Evolutionary conservation across 2,888 invertebrate species (phyloP).

Genomic region (Pinctada fucata): DNA sequence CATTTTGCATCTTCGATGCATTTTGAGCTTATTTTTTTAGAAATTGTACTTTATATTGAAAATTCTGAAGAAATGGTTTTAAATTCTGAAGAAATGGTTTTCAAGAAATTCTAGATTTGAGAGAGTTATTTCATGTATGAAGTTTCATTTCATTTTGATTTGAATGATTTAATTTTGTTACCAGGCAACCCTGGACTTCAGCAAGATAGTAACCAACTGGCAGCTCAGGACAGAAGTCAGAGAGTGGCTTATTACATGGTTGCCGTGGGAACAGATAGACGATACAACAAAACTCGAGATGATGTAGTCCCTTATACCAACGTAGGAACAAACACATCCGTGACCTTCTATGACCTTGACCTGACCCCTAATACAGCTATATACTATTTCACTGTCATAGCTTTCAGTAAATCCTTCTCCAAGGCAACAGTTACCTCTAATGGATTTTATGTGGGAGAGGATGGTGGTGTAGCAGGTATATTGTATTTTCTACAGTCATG

Average conservation of each 20-base stretch:
- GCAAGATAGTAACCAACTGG: constrained; percentile 20
- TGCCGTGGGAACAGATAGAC: constrained; percentile 60
- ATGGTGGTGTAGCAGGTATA: constrained; percentile 51
- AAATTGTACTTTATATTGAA: too few species aligned
- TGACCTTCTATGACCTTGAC: constrained; percentile 54
- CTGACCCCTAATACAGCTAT: constrained; percentile 47
- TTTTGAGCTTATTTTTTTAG: too few species aligned
- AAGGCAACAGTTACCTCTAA: constrained; percentile 56
- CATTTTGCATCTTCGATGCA: too few species aligned
- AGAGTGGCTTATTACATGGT: constrained; percentile 57
- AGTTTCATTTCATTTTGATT: too few species aligned
- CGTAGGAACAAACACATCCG: constrained; percentile 54
- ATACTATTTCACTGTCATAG: constrained; percentile 63
- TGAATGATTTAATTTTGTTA: neutral
- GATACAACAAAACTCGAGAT: constrained; percentile 55
- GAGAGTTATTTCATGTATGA: too few species aligned
- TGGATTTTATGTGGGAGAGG: constrained; percentile 56
- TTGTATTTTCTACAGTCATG: neutral
- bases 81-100: too few species aligned
- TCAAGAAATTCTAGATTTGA: too few species aligned
- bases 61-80: too few species aligned
- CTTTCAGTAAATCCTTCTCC: constrained; percentile 51
- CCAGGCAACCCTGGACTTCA: constrained; percentile 50
- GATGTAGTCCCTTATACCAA: constrained; percentile 59
- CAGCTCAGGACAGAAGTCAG: constrained; percentile 44